Conservation (phyloP, 2,797 vertebrate genomes). For the Poeciliopsis infans region DNA sequence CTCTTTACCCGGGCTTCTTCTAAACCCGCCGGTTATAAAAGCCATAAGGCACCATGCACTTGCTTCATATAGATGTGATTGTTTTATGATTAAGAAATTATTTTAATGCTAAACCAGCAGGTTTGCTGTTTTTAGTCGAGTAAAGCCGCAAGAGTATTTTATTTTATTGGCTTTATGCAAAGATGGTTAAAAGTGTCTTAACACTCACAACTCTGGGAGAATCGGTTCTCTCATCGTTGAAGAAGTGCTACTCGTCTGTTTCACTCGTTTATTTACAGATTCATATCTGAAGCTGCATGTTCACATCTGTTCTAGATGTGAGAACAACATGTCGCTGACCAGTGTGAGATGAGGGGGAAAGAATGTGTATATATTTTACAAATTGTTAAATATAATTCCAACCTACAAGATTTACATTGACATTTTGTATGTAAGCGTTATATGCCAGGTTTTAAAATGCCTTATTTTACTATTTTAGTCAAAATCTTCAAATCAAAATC, state of each 20-base stretch:
- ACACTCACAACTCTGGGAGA: background rate
- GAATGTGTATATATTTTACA: background rate
- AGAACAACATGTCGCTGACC: background rate
- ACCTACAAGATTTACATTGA: background rate
- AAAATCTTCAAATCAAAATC: background rate
- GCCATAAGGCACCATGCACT: background rate
- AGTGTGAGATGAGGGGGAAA: background rate
- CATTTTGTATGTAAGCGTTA: background rate
- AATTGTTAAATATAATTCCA: background rate
- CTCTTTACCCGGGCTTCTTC: background rate
- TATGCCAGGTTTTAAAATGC: background rate
- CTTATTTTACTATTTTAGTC: background rate
- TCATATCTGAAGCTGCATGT: background rate
- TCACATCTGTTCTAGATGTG: background rate
- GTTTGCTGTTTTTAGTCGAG: background rate
- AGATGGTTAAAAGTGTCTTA: background rate
- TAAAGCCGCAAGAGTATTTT: background rate
- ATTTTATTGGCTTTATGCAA: background rate
- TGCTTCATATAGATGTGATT: background rate
- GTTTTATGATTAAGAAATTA: background rate
- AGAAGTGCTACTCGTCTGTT: background rate
- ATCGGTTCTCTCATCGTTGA: background rate
- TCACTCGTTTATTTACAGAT: background rate
- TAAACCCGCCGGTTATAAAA: background rate
- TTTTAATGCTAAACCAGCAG: background rate